Evolutionary conservation across 2,888 invertebrate genomes (phyloP).

Genomic region (Prosopocoilus inquinatus): DNA sequence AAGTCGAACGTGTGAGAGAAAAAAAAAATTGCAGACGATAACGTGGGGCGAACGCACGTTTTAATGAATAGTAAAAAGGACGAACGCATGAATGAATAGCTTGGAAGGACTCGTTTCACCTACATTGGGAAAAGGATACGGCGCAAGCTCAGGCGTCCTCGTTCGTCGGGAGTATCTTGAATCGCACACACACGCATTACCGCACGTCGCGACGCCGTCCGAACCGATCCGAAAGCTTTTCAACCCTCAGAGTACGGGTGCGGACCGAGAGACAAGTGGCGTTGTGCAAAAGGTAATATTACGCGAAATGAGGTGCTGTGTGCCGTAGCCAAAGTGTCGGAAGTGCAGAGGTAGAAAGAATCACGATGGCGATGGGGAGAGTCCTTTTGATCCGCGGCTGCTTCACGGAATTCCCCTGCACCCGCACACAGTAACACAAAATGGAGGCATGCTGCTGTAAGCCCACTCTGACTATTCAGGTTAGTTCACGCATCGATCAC

Average conservation of each 20-base stretch:
- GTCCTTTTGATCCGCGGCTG: constrained; percentile 33
- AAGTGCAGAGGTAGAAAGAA: constrained; percentile 29
- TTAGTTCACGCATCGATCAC: constrained; percentile 34
- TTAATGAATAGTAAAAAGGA: constrained; percentile 17
- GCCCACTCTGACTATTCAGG: constrained; percentile 48
- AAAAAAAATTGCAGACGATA: too few species aligned
- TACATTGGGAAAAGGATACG: constrained; percentile 27
- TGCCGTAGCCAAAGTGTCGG: constrained; percentile 45
- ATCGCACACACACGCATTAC: constrained; percentile 30
- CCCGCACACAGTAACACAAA: constrained; percentile 38
- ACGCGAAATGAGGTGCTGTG: constrained; percentile 38
- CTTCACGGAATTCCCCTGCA: constrained; percentile 35
- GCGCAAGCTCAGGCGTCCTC: constrained; percentile 23
- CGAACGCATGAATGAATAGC: constrained; percentile 18
- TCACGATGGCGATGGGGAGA: constrained; percentile 33
- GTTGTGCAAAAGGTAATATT: constrained; percentile 33
- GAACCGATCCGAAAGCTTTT: constrained; percentile 38
- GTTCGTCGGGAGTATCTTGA: constrained; percentile 20
- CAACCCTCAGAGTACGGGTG: constrained; percentile 45
- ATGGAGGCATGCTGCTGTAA: constrained; percentile 45
- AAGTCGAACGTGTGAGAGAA: too few species aligned
- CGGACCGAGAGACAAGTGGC: constrained; percentile 37
- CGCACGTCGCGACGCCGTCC: constrained; percentile 35
- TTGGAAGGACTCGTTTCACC: constrained; percentile 27
- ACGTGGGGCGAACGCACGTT: constrained; percentile 8